phyloP scores from a whole-genome alignment of 1,140 invertebrate species.

The Hyles vespertilio region DNA sequence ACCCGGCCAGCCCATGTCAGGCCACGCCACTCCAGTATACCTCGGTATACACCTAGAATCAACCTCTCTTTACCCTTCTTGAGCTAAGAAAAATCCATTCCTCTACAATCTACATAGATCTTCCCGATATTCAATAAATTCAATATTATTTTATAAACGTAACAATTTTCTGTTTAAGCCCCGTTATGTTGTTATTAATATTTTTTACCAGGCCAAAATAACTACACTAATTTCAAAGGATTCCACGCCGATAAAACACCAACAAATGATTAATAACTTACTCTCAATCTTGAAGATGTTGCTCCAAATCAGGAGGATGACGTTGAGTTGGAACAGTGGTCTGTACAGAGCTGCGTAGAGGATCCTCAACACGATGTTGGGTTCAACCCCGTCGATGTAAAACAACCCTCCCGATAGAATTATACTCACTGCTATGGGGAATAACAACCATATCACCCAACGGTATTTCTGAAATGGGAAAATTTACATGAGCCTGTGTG shows the following conservation, averaged over 20 bases:
- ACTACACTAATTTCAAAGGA: too few relatives aligned
- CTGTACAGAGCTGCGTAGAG: slow-evolving; percentile 54
- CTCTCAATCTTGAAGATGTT: slow-evolving; percentile 51
- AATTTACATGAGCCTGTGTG: neutral
- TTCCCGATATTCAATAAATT: too few relatives aligned
- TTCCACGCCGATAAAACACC: too few relatives aligned
- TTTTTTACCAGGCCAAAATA: too few relatives aligned
- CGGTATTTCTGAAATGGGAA: slow-evolving; percentile 42
- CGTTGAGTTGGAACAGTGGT: slow-evolving; percentile 40
- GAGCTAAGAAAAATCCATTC: too few relatives aligned
- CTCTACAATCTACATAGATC: too few relatives aligned
- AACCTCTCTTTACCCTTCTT: too few relatives aligned
- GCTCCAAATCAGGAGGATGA: slow-evolving; percentile 38
- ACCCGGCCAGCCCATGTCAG: slow-evolving; percentile 55
- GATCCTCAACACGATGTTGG: slow-evolving; percentile 23
- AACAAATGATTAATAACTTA: slow-evolving; percentile 18
- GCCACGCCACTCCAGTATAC: slow-evolving; percentile 61
- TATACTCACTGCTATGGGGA: slow-evolving; percentile 42
- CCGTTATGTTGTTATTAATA: too few relatives aligned
- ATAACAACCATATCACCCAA: slow-evolving; percentile 34
- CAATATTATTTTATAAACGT: too few relatives aligned
- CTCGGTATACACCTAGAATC: slow-evolving; percentile 41
- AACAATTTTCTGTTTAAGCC: too few relatives aligned
- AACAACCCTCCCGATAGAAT: slow-evolving; percentile 49
- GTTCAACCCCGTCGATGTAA: slow-evolving; percentile 23